Conservation (phyloP, 2,113 vertebrate species). For the Centrocercus urophasianus region DNA sequence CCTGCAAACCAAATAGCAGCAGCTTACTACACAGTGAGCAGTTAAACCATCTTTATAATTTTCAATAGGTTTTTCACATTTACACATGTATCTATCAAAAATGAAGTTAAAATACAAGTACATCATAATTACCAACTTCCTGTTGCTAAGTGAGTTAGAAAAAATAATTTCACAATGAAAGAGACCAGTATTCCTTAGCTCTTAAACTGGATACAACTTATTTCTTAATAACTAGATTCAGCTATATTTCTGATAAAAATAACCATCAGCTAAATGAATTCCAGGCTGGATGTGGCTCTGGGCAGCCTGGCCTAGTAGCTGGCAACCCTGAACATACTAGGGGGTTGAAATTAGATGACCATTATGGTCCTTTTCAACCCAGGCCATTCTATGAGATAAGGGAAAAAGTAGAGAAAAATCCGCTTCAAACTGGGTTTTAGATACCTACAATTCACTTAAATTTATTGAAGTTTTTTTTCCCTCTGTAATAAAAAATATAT, state of each 20-base stretch:
- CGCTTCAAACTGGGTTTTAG: neutral
- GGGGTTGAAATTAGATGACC: too few species aligned
- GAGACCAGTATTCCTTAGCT: neutral
- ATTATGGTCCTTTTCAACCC: too few species aligned
- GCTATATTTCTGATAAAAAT: neutral
- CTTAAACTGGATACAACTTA: neutral
- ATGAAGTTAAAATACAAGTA: neutral
- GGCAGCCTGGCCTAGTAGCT: too few species aligned
- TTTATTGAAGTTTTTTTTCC: neutral
- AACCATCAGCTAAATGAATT: neutral
- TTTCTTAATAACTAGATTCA: conserved; percentile 8
- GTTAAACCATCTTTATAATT: neutral
- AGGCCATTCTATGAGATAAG: too few species aligned
- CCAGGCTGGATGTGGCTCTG: too few species aligned
- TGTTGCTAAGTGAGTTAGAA: conserved; percentile 40
- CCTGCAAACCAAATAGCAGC: neutral
- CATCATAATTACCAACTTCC: neutral
- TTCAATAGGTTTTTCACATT: neutral
- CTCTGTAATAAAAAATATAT: neutral
- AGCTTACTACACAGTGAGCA: neutral
- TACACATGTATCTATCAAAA: neutral
- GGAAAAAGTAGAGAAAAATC: neutral
- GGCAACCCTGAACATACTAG: too few species aligned
- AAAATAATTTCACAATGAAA: conserved; percentile 60
- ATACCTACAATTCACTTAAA: neutral